Base-by-base conservation (phyloP, 2,113 vertebrate species). In the Ciconia stormi region DNA sequence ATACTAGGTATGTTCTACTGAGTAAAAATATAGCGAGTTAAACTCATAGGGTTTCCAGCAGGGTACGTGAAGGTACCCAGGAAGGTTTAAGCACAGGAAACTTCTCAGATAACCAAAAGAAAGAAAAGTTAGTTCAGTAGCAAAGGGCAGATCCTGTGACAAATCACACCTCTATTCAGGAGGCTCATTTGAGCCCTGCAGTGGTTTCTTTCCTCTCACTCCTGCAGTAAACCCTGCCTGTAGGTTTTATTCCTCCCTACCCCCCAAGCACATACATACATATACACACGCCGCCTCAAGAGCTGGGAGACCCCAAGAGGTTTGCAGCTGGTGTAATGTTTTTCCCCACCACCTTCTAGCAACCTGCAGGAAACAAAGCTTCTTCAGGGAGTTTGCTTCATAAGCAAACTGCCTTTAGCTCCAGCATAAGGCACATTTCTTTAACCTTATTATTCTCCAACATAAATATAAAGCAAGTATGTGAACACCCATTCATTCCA, bases 91-190 rank as follows among this genome's bases (percentile, higher is more conserved):
- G 49, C 49, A 55, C 44, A 79, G 65, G 77, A 87, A 89, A 87
- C 18, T 38, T 50, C 72, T 91, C 77, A 72, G 77, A 49, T 81
- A 52, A 91, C 30, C 30, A 40, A 82, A 83, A 56, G 56, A 86
- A 92, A 80, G 58, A 65, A 50, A 63, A 73, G 40, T 66, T 63
- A 55, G 52, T 32, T 89, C 69, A 58, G 44, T 34, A 89, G 83
- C 69, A 91, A 85, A 80, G 40, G 56, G 40, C 36, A 96, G 72
- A 78, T 90, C 82, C 67, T 92, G 74, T 92, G 83, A 83, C 72
- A 87, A 95, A 95, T 87, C 44, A 63, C 83, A 79, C 49, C 52
- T 74, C 71, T 90, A 34, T 84, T 88, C 55, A 70, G 55, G 8
- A 12, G 10, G 23, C 26, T 94, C 52, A 26, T 70, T 87, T 70